Conservation (phyloP, 2,113 vertebrate species). For the Nanorana parkeri region DNA sequence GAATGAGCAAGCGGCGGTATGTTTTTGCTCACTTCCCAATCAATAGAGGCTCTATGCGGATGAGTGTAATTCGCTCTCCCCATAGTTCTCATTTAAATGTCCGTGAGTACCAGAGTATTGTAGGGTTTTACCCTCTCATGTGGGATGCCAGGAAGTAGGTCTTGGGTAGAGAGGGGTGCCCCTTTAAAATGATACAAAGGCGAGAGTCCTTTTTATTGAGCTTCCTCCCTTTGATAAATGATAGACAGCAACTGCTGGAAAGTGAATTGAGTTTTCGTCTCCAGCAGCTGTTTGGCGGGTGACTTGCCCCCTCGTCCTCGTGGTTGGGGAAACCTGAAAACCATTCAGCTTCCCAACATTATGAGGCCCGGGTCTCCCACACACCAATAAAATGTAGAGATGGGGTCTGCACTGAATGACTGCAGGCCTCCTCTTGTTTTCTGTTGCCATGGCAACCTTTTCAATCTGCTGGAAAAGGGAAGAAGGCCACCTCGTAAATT, state of each 20-base stretch:
- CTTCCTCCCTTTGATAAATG: neutral
- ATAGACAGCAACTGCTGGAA: slow-evolving; percentile 37
- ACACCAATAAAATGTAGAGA: slow-evolving; percentile 46
- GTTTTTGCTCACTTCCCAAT: too few relatives aligned
- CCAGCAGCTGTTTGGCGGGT: slow-evolving; percentile 32
- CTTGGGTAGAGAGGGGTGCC: too few relatives aligned
- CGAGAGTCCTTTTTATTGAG: too few relatives aligned
- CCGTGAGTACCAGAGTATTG: too few relatives aligned
- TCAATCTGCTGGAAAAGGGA: slow-evolving; percentile 37
- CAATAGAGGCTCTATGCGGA: too few relatives aligned
- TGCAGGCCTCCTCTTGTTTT: slow-evolving; percentile 40
- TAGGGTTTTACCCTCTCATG: too few relatives aligned
- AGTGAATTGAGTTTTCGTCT: neutral
- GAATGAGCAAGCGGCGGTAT: too few relatives aligned
- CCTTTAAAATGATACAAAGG: too few relatives aligned
- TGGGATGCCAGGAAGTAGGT: too few relatives aligned
- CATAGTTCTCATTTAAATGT: too few relatives aligned
- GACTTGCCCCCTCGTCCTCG: neutral
- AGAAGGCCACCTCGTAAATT: slow-evolving; percentile 43
- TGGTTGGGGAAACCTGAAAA: slow-evolving; percentile 24
- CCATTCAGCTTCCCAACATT: slow-evolving; percentile 40
- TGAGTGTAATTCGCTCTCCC: too few relatives aligned
- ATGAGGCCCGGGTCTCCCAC: slow-evolving; percentile 27
- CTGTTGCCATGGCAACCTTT: slow-evolving; percentile 50
- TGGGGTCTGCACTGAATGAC: slow-evolving; percentile 30